These are phyloP conservation scores for Cyclura pinguis DNA, from an alignment of 2,797 vertebrate species.

Conservation along the genomic window DNA sequence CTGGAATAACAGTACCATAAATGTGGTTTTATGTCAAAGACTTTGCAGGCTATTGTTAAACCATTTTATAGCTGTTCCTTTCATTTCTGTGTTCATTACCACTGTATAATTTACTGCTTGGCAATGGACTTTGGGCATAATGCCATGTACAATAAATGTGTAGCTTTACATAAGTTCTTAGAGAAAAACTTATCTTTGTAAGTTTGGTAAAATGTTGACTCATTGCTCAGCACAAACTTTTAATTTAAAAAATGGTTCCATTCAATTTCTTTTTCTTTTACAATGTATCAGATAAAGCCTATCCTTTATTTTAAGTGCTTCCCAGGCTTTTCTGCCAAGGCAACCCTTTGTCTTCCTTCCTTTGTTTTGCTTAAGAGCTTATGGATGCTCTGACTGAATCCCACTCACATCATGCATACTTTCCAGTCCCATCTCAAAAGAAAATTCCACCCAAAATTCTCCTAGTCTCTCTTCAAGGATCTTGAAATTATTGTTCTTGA, in stretches of 20 bases:
- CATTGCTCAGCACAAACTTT: conserved; percentile 4
- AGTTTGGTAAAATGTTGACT: conserved; percentile 35
- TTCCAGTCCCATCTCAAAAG: background rate
- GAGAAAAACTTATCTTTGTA: conserved; percentile 11
- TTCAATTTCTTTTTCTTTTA: conserved; percentile 14
- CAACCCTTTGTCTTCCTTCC: background rate
- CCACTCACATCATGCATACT: background rate
- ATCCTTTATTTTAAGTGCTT: background rate
- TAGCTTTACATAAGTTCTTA: conserved; percentile 40
- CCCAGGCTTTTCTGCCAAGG: background rate
- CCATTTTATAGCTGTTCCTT: conserved; percentile 44
- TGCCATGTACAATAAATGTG: conserved; percentile 29
- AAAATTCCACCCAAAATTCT: background rate
- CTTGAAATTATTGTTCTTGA: background rate
- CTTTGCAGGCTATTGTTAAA: conserved; percentile 39
- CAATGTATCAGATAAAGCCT: conserved; percentile 1
- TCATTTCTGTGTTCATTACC: conserved; percentile 43
- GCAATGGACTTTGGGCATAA: conserved; percentile 33
- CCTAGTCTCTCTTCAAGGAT: background rate
- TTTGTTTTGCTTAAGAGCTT: background rate
- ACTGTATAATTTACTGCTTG: conserved; percentile 39
- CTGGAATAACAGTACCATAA: conserved; percentile 26
- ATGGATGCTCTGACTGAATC: background rate
- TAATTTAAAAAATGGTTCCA: conserved; percentile 16
- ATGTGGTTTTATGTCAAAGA: conserved; percentile 36